Evolutionary conservation across 2,888 invertebrate genomes (phyloP).

Genomic region (Dysmachus trigonus): DNA sequence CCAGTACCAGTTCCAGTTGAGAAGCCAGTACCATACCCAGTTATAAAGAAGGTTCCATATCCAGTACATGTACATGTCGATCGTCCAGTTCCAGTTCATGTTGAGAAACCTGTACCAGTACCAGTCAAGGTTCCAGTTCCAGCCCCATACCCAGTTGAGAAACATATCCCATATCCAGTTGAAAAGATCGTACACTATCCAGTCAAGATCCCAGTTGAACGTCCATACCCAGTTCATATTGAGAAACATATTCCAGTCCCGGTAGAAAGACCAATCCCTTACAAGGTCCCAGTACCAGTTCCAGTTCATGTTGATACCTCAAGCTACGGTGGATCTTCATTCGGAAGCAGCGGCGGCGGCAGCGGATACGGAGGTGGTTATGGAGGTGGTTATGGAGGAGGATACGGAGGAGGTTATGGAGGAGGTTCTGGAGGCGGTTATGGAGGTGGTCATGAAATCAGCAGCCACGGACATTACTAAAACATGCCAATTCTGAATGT

Average conservation of each 20-base stretch:
- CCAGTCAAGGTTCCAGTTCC: constrained; percentile 77
- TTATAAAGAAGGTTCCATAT: constrained; percentile 70
- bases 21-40: constrained; percentile 70
- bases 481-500: constrained; percentile 52
- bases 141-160: constrained; percentile 73
- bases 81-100: constrained; percentile 69
- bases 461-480: constrained; percentile 55
- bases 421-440: constrained; percentile 54
- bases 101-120: constrained; percentile 70
- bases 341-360: constrained; percentile 26
- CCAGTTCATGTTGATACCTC: constrained; percentile 60
- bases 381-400: constrained; percentile 46
- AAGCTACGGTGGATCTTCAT: constrained; percentile 53
- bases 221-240: constrained; percentile 71
- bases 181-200: constrained; percentile 72
- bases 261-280: constrained; percentile 73
- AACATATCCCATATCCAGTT: constrained; percentile 72
- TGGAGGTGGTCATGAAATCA: constrained; percentile 50
- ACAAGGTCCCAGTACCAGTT: constrained; percentile 67
- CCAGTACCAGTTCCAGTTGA: constrained; percentile 69
- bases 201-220: constrained; percentile 71
- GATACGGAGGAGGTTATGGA: constrained; percentile 52
- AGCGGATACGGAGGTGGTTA: constrained; percentile 13
- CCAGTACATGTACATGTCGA: constrained; percentile 67
- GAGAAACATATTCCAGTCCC: constrained; percentile 71